These are phyloP conservation scores for Caenorhabditis sinica DNA, from an alignment of 2,888 invertebrate genomes.

Conservation along the genomic window DNA sequence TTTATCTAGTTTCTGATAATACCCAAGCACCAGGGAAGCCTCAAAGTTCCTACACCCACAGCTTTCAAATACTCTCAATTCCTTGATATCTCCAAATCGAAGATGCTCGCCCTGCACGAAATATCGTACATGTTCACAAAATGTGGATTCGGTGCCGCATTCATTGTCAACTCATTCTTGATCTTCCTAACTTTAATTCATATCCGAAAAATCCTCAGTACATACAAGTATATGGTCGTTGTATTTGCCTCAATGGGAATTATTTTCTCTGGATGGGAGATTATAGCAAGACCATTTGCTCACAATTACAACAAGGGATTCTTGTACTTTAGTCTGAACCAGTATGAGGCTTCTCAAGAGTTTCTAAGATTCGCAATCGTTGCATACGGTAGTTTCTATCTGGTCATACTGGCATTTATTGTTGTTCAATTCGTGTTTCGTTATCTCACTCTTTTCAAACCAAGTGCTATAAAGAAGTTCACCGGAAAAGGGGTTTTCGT, in stretches of 20 bases:
- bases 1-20: background rate
- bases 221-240: slow-evolving; percentile 41
- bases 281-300: slow-evolving; percentile 15
- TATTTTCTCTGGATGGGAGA: slow-evolving; percentile 31
- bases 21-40: background rate
- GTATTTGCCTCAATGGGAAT: slow-evolving; percentile 27
- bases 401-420: slow-evolving; percentile 19
- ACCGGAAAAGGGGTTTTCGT: slow-evolving; percentile 18
- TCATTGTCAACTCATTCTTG: slow-evolving; percentile 15
- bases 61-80: background rate
- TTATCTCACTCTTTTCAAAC: slow-evolving; percentile 21
- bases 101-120: slow-evolving; percentile 20
- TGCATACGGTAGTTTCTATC: slow-evolving; percentile 24
- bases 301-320: slow-evolving; percentile 38
- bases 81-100: background rate
- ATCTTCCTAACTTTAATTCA: slow-evolving; percentile 28
- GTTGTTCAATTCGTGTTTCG: slow-evolving; percentile 35
- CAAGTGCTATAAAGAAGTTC: background rate
- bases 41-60: no score
- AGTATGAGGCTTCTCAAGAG: slow-evolving; percentile 10
- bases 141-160: slow-evolving; percentile 33
- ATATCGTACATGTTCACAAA: slow-evolving; percentile 34
- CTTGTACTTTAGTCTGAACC: slow-evolving; percentile 30
- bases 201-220: slow-evolving; percentile 23
- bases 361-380: slow-evolving; percentile 20